Evolutionary conservation across 2,113 vertebrate species (phyloP).

Genomic region (Dermatemys mawii): DNA sequence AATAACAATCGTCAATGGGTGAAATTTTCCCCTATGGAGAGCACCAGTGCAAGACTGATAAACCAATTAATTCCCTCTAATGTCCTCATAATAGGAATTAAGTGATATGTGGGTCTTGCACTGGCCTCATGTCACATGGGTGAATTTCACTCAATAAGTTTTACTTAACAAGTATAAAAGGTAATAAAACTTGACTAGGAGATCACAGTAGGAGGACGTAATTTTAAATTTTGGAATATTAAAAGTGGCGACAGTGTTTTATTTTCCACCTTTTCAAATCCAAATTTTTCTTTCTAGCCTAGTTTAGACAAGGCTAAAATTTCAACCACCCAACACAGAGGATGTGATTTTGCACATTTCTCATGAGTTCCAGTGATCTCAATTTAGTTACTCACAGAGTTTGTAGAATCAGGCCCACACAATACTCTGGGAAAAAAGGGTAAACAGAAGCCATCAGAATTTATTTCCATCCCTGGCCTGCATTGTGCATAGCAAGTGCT

Average conservation of each 20-base stretch:
- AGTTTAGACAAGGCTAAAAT: neutral
- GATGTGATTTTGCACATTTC: neutral
- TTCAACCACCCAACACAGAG: neutral
- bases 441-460: neutral
- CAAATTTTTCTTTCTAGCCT: conserved; percentile 17
- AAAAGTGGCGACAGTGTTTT: conserved; percentile 28
- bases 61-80: neutral
- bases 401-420: neutral
- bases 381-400: neutral
- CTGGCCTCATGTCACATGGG: neutral
- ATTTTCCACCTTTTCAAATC: conserved; percentile 13
- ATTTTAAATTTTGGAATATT: conserved; percentile 3
- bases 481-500: neutral
- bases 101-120: neutral
- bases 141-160: neutral
- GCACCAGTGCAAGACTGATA: neutral
- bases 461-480: neutral
- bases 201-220: neutral
- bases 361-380: neutral
- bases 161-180: neutral
- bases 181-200: neutral
- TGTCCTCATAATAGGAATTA: neutral
- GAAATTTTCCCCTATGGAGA: neutral
- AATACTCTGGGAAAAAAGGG: neutral
- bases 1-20: neutral